Evolutionary conservation across 2,888 invertebrate genomes (phyloP).

Genomic region (Tetramorium bicarinatum): DNA sequence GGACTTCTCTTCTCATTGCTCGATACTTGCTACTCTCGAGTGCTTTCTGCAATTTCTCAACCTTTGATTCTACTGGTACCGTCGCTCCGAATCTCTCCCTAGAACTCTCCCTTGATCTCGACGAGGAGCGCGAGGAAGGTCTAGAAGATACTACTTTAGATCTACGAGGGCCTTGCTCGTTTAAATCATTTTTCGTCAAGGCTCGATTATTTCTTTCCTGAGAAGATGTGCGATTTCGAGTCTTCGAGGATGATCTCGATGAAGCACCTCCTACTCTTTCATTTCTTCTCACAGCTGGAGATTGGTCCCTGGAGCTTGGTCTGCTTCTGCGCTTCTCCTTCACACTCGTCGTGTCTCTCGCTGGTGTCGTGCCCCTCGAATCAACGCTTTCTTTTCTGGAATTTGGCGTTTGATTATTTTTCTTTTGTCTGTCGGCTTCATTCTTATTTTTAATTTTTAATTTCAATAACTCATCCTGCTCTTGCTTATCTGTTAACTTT

Average conservation of each 20-base stretch:
- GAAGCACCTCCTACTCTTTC: constrained; percentile 70
- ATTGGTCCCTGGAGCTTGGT: constrained; percentile 77
- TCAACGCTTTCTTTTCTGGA: constrained; percentile 60
- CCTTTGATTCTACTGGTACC: constrained; percentile 84
- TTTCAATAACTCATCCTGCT: constrained; percentile 48
- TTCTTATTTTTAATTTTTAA: constrained; percentile 59
- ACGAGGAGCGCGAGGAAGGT: constrained; percentile 78
- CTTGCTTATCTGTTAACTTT: constrained; percentile 16
- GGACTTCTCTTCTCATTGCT: constrained; percentile 62
- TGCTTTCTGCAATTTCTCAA: constrained; percentile 82
- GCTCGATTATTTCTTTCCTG: constrained; percentile 68
- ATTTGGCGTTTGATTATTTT: constrained; percentile 11
- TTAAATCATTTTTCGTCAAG: constrained; percentile 67
- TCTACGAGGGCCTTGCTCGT: constrained; percentile 62
- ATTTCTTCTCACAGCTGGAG: constrained; percentile 77
- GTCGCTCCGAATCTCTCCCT: constrained; percentile 77
- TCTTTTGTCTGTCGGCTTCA: constrained; percentile 4
- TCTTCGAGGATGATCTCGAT: constrained; percentile 80
- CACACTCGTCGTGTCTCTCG: constrained; percentile 55
- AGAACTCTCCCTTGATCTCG: constrained; percentile 78
- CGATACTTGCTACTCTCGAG: constrained; percentile 75
- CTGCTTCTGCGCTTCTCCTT: constrained; percentile 70
- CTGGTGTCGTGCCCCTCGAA: constrained; percentile 73
- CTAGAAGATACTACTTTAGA: constrained; percentile 79
- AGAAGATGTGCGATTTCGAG: constrained; percentile 71